phyloP scores from a whole-genome alignment of 2,888 invertebrate species.

The Leptopilina myrica region DNA sequence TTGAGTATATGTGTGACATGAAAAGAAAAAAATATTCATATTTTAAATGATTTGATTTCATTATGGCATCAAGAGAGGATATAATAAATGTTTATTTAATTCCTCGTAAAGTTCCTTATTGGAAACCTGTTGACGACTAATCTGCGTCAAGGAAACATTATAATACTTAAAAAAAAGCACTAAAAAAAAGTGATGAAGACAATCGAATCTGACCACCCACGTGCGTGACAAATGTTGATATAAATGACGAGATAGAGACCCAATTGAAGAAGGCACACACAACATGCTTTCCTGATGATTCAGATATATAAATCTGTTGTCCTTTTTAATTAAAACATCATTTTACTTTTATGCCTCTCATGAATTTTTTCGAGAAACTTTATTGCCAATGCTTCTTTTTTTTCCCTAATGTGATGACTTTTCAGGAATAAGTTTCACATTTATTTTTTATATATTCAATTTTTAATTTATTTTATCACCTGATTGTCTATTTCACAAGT shows the following conservation, averaged over 20 bases:
- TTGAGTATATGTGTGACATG: background rate
- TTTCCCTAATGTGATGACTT: background rate
- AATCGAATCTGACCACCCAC: conserved; percentile 64
- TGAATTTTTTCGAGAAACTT: background rate
- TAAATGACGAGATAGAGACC: conserved; percentile 53
- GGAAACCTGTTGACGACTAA: conserved; percentile 31
- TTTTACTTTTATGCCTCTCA: background rate
- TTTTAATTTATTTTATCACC: background rate
- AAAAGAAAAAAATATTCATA: no score
- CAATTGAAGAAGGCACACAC: conserved; percentile 47
- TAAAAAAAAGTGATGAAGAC: conserved; percentile 54
- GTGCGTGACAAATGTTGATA: conserved; percentile 63
- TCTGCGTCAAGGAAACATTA: conserved; percentile 36
- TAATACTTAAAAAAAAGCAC: conserved; percentile 7
- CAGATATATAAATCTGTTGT: conserved; percentile 5
- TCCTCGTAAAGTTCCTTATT: conserved; percentile 7
- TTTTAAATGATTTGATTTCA: conserved; percentile 18
- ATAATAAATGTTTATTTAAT: conserved; percentile 16
- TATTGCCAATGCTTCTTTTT: background rate
- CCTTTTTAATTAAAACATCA: conserved; percentile 12
- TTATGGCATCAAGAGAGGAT: background rate
- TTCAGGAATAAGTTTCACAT: background rate
- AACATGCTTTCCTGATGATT: background rate
- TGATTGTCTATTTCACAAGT: background rate
- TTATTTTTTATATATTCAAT: background rate